Base-by-base conservation (phyloP, 1,140 invertebrate species). In the Spodoptera frugiperda region DNA sequence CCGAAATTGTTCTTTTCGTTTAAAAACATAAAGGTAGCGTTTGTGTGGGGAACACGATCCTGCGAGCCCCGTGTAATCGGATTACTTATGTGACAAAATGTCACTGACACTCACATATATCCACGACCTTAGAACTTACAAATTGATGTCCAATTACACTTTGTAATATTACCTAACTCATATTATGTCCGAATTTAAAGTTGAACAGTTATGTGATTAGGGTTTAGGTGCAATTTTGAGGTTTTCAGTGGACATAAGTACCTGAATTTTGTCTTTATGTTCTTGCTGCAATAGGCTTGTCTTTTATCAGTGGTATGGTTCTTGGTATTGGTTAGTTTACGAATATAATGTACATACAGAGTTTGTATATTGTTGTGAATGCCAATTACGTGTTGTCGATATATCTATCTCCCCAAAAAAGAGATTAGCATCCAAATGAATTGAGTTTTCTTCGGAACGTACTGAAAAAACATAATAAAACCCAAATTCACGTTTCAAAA, bases 61-160 rank as follows among this genome's bases (percentile, higher is more conserved):
- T 82, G 77, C 49, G 68, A 78, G 72, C 78, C 75, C 78, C 78
- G 33, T 57, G 82, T 87, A 88, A 90, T 89, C 85, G 78, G 83
- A 88, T 90, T 90, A 87, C 82, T 90, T 89, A 87, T 81, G 74
- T 81, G 81, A 86, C 83, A 85, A 90, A 88, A 85, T 87, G 83
- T 80, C 80, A 33, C 53, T 4, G 81, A 84, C 81, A 82, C 81
- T 78, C 59, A 73, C 80, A 49, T 12, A 76, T 17, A 39, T 54
- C 48, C 30, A 75, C n/a, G 80, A 86, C 81, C 81, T 86, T 80
- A 74, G 83, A 83, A 82, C 79, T 77, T 77, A 77, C 73, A 82
- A 84, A 84, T 86, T 87, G 82, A 86, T 77, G 85, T 87, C 84
- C 81, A 85, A 88, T 84, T 63, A 68, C 68, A 55, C 49, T 57